Conservation (phyloP, 2,888 invertebrate species). For the Adela reaumurella region DNA sequence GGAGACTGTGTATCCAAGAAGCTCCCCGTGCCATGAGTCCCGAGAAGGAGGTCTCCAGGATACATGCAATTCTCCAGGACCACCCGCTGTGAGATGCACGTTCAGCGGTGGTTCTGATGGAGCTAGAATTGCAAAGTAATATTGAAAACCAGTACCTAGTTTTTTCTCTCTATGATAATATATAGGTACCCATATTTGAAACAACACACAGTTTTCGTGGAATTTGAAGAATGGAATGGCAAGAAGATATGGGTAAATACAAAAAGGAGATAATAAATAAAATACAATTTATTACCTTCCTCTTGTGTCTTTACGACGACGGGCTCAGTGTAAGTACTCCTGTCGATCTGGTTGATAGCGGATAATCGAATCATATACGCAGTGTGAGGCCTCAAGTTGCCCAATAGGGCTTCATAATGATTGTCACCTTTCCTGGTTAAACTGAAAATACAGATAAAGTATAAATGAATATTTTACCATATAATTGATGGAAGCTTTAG, state of each 20-base stretch:
- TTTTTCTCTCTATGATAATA: too few relatives aligned
- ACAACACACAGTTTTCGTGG: too few relatives aligned
- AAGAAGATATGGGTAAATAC: too few relatives aligned
- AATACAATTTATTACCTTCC: slow-evolving; percentile 58
- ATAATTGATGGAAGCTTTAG: too few relatives aligned
- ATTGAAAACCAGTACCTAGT: too few relatives aligned
- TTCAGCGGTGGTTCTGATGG: slow-evolving; percentile 69
- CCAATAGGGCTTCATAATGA: slow-evolving; percentile 44
- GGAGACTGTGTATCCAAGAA: slow-evolving; percentile 69
- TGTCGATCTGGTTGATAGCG: slow-evolving; percentile 81
- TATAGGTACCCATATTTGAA: too few relatives aligned
- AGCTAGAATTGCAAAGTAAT: slow-evolving; percentile 31
- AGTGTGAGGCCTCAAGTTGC: slow-evolving; percentile 70
- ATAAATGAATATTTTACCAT: too few relatives aligned
- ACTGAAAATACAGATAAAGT: slow-evolving; percentile 20
- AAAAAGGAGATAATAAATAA: too few relatives aligned
- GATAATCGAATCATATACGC: slow-evolving; percentile 78
- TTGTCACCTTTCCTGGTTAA: slow-evolving; percentile 41
- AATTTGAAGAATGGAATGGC: too few relatives aligned
- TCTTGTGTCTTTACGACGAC: slow-evolving; percentile 79
- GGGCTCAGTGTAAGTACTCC: slow-evolving; percentile 70
- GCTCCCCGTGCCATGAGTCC: slow-evolving; percentile 72
- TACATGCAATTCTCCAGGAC: slow-evolving; percentile 66
- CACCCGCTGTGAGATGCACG: slow-evolving; percentile 64
- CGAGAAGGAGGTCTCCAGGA: slow-evolving; percentile 73